A percentile compares a stretch with the other conserved stretches of the same genome.
Conservation (phyloP, 64 coral and sea anemone genomes). For the Anthopleura sola region DNA sequence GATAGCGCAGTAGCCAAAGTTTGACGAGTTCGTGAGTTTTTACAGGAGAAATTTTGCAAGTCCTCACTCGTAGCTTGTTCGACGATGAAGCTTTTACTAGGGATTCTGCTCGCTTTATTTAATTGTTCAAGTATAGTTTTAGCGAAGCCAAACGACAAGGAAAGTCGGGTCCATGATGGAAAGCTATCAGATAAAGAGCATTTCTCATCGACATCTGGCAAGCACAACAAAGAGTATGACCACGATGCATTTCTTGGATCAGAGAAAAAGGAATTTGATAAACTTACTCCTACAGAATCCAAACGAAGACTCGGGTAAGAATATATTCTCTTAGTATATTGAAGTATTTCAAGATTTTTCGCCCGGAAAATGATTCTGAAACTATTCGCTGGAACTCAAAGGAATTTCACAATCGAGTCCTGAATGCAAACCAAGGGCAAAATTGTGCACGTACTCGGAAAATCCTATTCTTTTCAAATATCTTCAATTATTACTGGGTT, state of each 20-base stretch:
- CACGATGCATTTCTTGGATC: constrained; percentile 90
- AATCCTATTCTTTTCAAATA: no score
- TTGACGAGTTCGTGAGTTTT: no score
- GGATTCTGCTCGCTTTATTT: neutral
- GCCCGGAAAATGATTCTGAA: no score
- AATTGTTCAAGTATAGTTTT: neutral
- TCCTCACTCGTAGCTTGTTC: neutral
- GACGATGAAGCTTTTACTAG: neutral
- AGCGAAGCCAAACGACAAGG: neutral
- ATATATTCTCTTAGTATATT: neutral
- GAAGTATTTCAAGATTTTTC: no score
- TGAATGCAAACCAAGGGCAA: no score
- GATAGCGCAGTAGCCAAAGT: neutral
- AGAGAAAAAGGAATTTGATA: constrained; percentile 83
- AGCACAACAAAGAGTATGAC: constrained; percentile 82
- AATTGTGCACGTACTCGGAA: no score
- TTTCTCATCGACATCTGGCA: constrained; percentile 33
- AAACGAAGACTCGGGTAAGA: constrained; percentile 75
- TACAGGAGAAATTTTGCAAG: no score
- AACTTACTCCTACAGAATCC: constrained; percentile 72
- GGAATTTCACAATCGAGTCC: no score
- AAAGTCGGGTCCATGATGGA: constrained; percentile 24
- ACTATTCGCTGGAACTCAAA: no score
- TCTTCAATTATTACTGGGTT: no score
- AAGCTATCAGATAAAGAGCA: constrained; percentile 73